These are phyloP conservation scores for Chymomyza costata DNA, from an alignment of 1,140 invertebrate genomes.

Conservation along the genomic window DNA sequence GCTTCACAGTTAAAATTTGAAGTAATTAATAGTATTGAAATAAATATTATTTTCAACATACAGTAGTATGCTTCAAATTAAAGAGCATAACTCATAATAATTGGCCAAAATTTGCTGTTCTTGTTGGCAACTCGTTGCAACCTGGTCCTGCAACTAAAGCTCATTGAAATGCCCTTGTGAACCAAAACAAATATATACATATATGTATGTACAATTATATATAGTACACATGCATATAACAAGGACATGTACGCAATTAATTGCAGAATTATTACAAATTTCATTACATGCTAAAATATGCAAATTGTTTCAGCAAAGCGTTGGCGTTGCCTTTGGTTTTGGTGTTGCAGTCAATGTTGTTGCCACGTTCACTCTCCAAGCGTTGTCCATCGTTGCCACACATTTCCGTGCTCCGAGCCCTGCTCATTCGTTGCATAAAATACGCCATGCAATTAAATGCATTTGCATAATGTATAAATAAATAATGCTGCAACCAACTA, in stretches of 20 bases:
- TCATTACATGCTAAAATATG: constrained; percentile 73
- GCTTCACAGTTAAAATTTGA: too few species aligned
- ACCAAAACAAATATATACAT: not conserved
- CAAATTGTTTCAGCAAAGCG: constrained; percentile 59
- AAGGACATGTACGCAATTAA: constrained; percentile 72
- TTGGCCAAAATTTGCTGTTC: too few species aligned
- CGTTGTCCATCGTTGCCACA: not conserved
- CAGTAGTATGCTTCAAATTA: too few species aligned
- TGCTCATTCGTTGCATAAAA: constrained; percentile 1
- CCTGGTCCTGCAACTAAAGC: too few species aligned
- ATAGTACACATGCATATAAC: too few species aligned
- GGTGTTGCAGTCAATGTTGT: too few species aligned
- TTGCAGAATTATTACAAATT: constrained; percentile 73
- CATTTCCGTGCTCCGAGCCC: constrained; percentile 2
- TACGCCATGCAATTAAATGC: constrained; percentile 62
- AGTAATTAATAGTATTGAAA: too few species aligned
- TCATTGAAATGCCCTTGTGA: too few species aligned
- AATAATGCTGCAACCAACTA: constrained; percentile 52
- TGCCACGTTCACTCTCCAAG: not conserved
- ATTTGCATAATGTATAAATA: constrained; percentile 73
- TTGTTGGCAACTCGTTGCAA: too few species aligned
- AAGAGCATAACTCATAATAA: too few species aligned
- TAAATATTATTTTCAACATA: too few species aligned
- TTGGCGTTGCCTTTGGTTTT: constrained; percentile 8
- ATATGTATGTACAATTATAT: constrained; percentile 26